Evolutionary conservation across 2,888 invertebrate species (phyloP).

Genomic region (Elmis aenea): DNA sequence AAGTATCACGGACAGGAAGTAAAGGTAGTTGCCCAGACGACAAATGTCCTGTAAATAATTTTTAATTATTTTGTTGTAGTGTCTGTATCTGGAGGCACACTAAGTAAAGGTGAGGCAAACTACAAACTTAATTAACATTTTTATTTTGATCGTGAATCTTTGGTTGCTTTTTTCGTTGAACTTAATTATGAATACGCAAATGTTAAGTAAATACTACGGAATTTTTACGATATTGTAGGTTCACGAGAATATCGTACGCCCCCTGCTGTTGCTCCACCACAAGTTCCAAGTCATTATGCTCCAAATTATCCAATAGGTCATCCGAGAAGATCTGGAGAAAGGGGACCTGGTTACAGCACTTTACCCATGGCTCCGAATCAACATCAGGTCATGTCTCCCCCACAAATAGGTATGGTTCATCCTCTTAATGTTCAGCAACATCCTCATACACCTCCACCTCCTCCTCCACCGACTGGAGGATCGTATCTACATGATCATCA

Average conservation of each 20-base stretch:
- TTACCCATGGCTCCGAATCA: constrained; percentile 62
- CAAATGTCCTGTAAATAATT: too few relatives aligned
- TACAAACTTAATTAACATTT: too few relatives aligned
- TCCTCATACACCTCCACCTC: constrained; percentile 56
- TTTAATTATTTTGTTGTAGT: constrained; percentile 18
- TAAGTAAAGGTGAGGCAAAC: constrained; percentile 59
- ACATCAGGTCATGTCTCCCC: constrained; percentile 36
- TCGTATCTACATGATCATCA: constrained; percentile 52
- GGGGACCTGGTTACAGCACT: constrained; percentile 75
- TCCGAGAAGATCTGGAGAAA: constrained; percentile 55
- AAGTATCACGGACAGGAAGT: constrained; percentile 58
- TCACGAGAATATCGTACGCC: constrained; percentile 84
- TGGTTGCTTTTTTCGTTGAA: too few relatives aligned
- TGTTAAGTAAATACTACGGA: too few relatives aligned
- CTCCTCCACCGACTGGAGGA: constrained; percentile 60
- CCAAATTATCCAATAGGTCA: constrained; percentile 88
- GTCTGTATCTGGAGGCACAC: constrained; percentile 47
- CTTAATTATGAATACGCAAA: too few relatives aligned
- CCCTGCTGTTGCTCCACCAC: constrained; percentile 94
- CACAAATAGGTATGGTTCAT: constrained; percentile 79
- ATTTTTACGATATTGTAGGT: constrained; percentile 39
- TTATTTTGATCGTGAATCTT: too few relatives aligned
- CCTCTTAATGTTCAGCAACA: constrained; percentile 54
- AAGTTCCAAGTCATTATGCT: constrained; percentile 95
- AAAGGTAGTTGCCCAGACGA: constrained; percentile 39